These are phyloP conservation scores for Neodon shergylaensis DNA, from an alignment of 2,113 vertebrate species.

Conservation along the genomic window DNA sequence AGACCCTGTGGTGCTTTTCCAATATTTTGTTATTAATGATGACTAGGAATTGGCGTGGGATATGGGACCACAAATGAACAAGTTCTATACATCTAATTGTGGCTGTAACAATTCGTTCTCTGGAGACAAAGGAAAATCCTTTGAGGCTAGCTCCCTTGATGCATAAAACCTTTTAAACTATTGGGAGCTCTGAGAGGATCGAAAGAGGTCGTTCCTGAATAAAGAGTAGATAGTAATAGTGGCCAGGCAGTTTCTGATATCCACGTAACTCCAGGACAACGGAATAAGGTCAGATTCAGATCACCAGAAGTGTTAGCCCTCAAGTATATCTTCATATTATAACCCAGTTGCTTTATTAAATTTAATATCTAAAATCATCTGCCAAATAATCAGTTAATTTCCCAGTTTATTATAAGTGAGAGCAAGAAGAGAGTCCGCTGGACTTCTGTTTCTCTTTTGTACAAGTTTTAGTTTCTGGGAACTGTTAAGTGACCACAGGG, in stretches of 20 bases:
- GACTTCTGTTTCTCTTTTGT: neutral
- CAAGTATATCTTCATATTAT: neutral
- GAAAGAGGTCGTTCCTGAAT: neutral
- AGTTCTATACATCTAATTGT: neutral
- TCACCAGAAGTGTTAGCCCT: neutral
- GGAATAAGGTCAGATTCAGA: neutral
- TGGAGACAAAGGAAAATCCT: slow-evolving; percentile 12
- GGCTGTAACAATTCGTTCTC: slow-evolving; percentile 11
- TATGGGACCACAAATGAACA: neutral
- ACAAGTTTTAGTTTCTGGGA: neutral
- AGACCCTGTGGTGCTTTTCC: neutral
- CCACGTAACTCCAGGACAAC: neutral
- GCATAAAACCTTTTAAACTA: neutral
- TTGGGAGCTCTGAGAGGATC: neutral
- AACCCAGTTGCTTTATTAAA: neutral
- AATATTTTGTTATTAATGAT: slow-evolving; percentile 7
- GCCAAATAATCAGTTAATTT: neutral
- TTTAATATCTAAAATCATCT: slow-evolving; percentile 1
- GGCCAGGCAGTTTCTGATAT: neutral
- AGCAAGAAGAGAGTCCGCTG: neutral
- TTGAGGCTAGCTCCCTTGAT: neutral
- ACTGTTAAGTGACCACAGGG: neutral
- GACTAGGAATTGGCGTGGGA: neutral
- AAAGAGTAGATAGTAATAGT: neutral
- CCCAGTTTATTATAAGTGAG: neutral